A percentile compares a stretch with the other conserved stretches of the same genome.
phyloP scores from a whole-genome alignment of 2,113 vertebrate genomes.

The Melanerpes aurifrons region DNA sequence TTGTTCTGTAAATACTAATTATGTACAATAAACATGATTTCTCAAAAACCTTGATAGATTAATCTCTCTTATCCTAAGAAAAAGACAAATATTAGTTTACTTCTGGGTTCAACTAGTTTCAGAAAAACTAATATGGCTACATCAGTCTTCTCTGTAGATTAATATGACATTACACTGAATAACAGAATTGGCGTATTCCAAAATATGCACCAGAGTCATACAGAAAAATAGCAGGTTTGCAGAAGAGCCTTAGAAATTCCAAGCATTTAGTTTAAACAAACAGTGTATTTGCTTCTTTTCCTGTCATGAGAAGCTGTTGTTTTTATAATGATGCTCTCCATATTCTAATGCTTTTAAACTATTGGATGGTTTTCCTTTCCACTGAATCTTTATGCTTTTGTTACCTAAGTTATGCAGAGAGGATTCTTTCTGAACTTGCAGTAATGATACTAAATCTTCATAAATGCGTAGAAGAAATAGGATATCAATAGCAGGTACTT shows the following conservation, averaged over 20 bases:
- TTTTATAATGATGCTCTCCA: conserved; percentile 20
- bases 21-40: background rate
- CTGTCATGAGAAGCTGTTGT: background rate
- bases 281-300: background rate
- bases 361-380: conserved; percentile 1
- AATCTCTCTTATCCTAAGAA: background rate
- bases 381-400: background rate
- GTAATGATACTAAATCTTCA: conserved; percentile 16
- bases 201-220: background rate
- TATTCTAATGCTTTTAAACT: conserved; percentile 14
- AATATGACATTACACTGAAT: background rate
- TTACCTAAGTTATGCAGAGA: background rate
- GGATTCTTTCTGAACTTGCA: background rate
- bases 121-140: background rate
- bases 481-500: background rate
- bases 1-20: background rate
- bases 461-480: background rate
- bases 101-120: background rate
- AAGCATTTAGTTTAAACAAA: conserved; percentile 16
- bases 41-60: background rate
- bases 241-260: background rate
- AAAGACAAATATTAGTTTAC: background rate
- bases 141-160: background rate
- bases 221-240: background rate
- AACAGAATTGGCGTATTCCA: background rate